Percentiles rank a stretch among this genome's conserved stretches.
phyloP scores from a whole-genome alignment of 2,797 vertebrate species.

The Brachyrhaphis roseni region DNA sequence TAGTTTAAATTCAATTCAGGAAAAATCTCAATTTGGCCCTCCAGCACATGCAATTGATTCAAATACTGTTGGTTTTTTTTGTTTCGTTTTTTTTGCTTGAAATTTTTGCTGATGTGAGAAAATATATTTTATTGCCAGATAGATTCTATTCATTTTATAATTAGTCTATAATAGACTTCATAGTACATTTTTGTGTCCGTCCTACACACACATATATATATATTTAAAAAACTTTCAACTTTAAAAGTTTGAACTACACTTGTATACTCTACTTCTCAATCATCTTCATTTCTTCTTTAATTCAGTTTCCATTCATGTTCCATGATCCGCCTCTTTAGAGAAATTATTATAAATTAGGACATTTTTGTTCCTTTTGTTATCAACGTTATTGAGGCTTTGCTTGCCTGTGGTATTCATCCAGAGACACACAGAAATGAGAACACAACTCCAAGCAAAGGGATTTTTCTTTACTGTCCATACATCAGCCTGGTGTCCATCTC shows the following conservation, averaged over 20 bases:
- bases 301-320: conserved; percentile 33
- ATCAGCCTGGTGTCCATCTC: neutral
- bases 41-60: neutral
- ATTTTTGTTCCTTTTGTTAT: conserved; percentile 24
- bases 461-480: neutral
- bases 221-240: too few species aligned
- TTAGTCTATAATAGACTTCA: too few species aligned
- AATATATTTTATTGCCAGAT: neutral
- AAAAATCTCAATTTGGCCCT: neutral
- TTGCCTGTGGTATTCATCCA: conserved; percentile 13
- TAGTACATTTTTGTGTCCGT: too few species aligned
- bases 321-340: conserved; percentile 6
- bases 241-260: neutral
- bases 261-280: conserved; percentile 19
- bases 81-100: neutral
- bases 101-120: neutral
- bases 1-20: neutral
- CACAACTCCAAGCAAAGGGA: neutral
- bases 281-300: conserved; percentile 34
- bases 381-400: conserved; percentile 47
- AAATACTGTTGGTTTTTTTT: neutral
- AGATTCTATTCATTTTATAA: too few species aligned
- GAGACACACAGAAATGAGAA: conserved; percentile 4
- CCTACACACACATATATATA: too few species aligned
- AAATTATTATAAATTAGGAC: neutral